Evolutionary conservation across 2,888 invertebrate genomes (phyloP), one percentile per base, ranked within the genome.

Genomic region (Drosophila atroscutellata): DNA sequence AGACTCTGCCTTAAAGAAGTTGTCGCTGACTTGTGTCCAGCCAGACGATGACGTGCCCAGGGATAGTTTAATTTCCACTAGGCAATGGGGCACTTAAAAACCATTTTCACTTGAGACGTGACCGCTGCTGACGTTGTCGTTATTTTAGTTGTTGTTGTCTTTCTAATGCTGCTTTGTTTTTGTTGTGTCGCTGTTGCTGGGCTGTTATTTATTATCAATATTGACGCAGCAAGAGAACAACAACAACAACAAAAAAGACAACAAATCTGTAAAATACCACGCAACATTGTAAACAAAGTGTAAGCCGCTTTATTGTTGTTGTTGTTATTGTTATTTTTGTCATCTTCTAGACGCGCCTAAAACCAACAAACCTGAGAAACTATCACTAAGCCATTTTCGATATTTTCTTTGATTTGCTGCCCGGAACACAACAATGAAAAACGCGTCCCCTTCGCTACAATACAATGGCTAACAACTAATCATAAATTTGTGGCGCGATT

Each of bases 251-350:
- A 65, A 51, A 63, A 47, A 57, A 58, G 42, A 28, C 47, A 42
- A 63, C 61, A 86, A 77, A 86, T 86, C 80, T 86, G 84, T 85
- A 86, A 86, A 83, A 86, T 85, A 83, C 89, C 83, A 89, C 87
- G 89, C 89, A 89, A 87, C 89, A 87, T 83, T 87, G 86, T 89
- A 87, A 87, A 87, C 86, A 87, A 81, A 89, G 79, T 86, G 86
- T 87, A 89, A 89, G 89, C 86, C 81, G 87, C 89, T 86, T 82
- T 82, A 72, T 77, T 64, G 77, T n/a, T 63, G 57, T 62, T 67
- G 52, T 39, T 65, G 64, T 60, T 24, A 24, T 24, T 75, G 50
- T 67, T 84, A 80, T 77, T 70, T 67, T 49, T 62, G 62, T 60
- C 61, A 50, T 68, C 62, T 69, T 61, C 68, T 68, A 67, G 75